phyloP scores from a whole-genome alignment of 2,888 invertebrate genomes.

The Trissolcus japonicus region DNA sequence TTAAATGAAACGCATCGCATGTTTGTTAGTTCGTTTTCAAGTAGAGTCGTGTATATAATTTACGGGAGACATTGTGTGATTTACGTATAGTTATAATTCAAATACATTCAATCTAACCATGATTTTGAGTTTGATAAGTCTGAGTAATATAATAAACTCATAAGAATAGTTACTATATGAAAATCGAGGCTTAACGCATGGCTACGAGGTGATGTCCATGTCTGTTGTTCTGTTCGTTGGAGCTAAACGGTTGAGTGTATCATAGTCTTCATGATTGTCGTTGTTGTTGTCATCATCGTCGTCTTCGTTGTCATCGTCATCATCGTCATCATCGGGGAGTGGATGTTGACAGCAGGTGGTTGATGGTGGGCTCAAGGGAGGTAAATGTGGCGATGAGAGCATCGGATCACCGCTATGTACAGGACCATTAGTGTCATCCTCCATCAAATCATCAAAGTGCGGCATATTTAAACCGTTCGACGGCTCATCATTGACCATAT shows the following conservation, averaged over 20 bases:
- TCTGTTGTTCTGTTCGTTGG: conserved; percentile 74
- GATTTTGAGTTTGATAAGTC: too few relatives aligned
- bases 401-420: conserved; percentile 81
- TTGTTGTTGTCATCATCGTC: too few relatives aligned
- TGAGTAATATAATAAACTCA: too few relatives aligned
- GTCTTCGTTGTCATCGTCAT: too few relatives aligned
- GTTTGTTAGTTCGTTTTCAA: too few relatives aligned
- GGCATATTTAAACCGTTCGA: conserved; percentile 78
- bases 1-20: too few relatives aligned
- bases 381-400: conserved; percentile 79
- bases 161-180: conserved; percentile 9
- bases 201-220: conserved; percentile 75
- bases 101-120: neutral
- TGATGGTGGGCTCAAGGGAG: conserved; percentile 74
- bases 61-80: neutral
- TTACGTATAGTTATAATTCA: neutral
- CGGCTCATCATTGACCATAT: conserved; percentile 79
- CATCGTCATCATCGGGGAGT: conserved; percentile 68
- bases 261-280: too few relatives aligned
- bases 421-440: conserved; percentile 80
- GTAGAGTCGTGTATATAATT: neutral
- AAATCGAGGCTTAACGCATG: conserved; percentile 53
- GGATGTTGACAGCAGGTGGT: conserved; percentile 71
- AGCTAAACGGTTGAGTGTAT: conserved; percentile 72
- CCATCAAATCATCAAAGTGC: conserved; percentile 83